These are phyloP conservation scores for Phyllopteryx taeniolatus DNA, from an alignment of 2,113 vertebrate species.

Conservation along the genomic window DNA sequence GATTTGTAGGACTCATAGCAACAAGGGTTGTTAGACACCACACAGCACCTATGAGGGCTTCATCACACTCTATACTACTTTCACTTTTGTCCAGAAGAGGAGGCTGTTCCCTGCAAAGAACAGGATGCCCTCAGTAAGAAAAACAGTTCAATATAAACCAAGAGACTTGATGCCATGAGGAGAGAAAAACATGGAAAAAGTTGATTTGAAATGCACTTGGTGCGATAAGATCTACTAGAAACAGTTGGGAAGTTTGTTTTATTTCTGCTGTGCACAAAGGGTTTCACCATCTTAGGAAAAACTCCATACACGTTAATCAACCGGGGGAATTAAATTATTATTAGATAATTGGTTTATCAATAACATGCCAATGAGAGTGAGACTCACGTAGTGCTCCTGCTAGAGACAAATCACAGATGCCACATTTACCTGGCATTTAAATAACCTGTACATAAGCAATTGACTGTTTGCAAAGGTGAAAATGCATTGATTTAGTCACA, in stretches of 20 bases:
- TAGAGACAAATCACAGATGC: background rate
- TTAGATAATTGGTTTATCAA: background rate
- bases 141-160: background rate
- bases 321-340: background rate
- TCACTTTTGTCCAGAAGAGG: constrained; percentile 68
- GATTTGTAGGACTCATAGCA: constrained; percentile 12
- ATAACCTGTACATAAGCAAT: background rate
- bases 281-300: background rate
- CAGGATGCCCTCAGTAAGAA: constrained; percentile 7
- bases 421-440: background rate
- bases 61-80: constrained; percentile 22
- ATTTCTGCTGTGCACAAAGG: background rate
- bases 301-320: background rate
- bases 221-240: background rate
- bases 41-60: constrained; percentile 8
- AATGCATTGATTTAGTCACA: background rate
- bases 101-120: constrained; percentile 62
- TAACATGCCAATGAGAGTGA: background rate
- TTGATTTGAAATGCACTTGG: background rate
- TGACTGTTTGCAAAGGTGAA: background rate
- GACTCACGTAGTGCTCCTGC: too few species aligned
- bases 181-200: constrained; percentile 2
- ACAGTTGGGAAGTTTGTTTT: background rate
- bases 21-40: constrained; percentile 29
- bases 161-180: constrained; percentile 1